A percentile compares a stretch with the other conserved stretches of the same genome.
Evolutionary conservation across 2,113 vertebrate genomes (phyloP).

Genomic region (Microcebus murinus): DNA sequence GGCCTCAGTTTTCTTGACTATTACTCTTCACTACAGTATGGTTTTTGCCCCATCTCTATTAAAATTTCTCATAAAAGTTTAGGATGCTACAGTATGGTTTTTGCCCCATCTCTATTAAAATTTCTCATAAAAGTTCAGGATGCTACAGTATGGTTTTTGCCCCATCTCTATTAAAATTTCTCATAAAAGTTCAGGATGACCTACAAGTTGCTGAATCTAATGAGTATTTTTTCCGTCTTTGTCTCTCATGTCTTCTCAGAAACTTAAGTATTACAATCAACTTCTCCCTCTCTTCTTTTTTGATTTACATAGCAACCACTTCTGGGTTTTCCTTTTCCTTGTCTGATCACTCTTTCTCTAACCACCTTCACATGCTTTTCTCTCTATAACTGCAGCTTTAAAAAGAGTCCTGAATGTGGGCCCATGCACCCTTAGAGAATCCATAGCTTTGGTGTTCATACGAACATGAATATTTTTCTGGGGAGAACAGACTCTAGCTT

Average conservation of each 20-base stretch:
- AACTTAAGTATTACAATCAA: neutral
- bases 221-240: neutral
- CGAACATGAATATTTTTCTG: neutral
- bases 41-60: neutral
- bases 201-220: neutral
- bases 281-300: neutral
- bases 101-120: neutral
- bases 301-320: neutral
- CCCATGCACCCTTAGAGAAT: neutral
- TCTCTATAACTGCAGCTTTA: neutral
- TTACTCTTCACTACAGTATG: neutral
- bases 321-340: neutral
- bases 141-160: neutral
- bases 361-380: neutral
- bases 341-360: neutral
- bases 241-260: neutral
- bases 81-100: neutral
- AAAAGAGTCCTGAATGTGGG: neutral
- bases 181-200: neutral
- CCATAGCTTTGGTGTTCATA: neutral
- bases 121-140: neutral
- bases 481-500: neutral
- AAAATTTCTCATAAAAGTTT: constrained; percentile 2
- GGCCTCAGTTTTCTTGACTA: neutral
- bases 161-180: neutral